A percentile compares a stretch with the other conserved stretches of the same genome.
Conservation (phyloP, 2,797 vertebrate species). For the Paguma larvata region DNA sequence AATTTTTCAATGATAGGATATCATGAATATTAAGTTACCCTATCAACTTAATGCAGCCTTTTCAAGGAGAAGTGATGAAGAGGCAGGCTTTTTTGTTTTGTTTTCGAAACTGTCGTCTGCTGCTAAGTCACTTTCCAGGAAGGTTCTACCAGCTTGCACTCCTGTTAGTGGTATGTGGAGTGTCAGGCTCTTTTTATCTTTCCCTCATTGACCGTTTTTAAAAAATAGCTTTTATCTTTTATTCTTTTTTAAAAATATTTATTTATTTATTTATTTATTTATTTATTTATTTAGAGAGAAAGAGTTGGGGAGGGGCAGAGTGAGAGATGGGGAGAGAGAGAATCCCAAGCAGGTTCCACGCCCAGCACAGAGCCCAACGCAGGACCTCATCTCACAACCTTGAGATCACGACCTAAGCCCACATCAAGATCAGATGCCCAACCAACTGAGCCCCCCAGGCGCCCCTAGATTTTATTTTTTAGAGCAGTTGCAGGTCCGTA, state of each 20-base stretch:
- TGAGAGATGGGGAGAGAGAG: not conserved
- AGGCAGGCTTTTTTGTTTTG: not conserved
- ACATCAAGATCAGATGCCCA: not conserved
- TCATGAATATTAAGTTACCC: not conserved
- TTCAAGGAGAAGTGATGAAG: not conserved
- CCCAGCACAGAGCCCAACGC: not conserved
- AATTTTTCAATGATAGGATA: not conserved
- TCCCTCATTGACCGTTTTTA: rapidly evolving
- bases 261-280: not conserved
- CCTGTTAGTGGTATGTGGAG: not conserved
- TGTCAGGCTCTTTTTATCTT: not conserved
- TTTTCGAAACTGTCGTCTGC: not conserved
- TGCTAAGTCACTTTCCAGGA: not conserved
- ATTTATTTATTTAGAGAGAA: not conserved
- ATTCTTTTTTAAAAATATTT: not conserved
- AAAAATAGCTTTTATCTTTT: not conserved
- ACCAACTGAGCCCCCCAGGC: not conserved
- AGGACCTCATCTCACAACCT: not conserved
- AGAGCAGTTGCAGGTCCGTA: not conserved
- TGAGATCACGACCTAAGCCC: not conserved
- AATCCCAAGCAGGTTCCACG: not conserved
- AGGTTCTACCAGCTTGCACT: not conserved
- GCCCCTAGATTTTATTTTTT: not conserved
- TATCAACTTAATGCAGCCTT: not conserved
- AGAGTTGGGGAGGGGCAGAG: not conserved